Evolutionary conservation across 2,888 invertebrate genomes (phyloP).

Genomic region (Ophraella communa): DNA sequence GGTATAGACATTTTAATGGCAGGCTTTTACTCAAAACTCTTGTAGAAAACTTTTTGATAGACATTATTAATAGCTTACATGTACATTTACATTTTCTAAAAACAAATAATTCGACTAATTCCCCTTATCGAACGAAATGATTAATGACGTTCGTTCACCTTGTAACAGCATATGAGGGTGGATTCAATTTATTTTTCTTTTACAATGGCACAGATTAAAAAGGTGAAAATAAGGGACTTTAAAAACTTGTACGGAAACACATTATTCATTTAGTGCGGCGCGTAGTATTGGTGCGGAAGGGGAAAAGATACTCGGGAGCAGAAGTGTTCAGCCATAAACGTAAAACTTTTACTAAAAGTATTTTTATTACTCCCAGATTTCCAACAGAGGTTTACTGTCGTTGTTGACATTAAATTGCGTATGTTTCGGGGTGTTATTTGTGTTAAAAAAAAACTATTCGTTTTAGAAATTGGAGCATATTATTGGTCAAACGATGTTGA

Average conservation of each 20-base stretch:
- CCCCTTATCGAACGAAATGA: too few species aligned
- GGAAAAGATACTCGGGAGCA: background rate
- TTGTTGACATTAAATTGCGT: slow-evolving; percentile 1
- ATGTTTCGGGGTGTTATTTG: too few species aligned
- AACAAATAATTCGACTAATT: too few species aligned
- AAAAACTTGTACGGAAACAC: slow-evolving; percentile 45
- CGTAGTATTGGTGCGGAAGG: slow-evolving; percentile 7
- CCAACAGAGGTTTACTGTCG: slow-evolving; percentile 13
- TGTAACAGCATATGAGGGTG: slow-evolving; percentile 21
- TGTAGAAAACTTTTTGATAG: too few species aligned
- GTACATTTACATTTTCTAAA: too few species aligned
- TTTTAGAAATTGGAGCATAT: too few species aligned
- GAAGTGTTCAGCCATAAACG: slow-evolving; percentile 20
- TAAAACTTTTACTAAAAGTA: slow-evolving; percentile 20
- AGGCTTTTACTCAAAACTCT: too few species aligned
- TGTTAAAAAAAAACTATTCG: too few species aligned
- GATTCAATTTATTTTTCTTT: slow-evolving; percentile 37
- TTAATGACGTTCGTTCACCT: background rate
- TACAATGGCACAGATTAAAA: slow-evolving; percentile 47
- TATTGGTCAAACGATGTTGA: too few species aligned
- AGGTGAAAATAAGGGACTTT: slow-evolving; percentile 52
- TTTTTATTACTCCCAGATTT: slow-evolving; percentile 25
- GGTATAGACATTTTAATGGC: too few species aligned
- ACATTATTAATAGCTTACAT: too few species aligned
- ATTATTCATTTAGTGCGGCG: slow-evolving; percentile 40